phyloP scores from a whole-genome alignment of 2,888 invertebrate species.

The Acrobasis repandana region DNA sequence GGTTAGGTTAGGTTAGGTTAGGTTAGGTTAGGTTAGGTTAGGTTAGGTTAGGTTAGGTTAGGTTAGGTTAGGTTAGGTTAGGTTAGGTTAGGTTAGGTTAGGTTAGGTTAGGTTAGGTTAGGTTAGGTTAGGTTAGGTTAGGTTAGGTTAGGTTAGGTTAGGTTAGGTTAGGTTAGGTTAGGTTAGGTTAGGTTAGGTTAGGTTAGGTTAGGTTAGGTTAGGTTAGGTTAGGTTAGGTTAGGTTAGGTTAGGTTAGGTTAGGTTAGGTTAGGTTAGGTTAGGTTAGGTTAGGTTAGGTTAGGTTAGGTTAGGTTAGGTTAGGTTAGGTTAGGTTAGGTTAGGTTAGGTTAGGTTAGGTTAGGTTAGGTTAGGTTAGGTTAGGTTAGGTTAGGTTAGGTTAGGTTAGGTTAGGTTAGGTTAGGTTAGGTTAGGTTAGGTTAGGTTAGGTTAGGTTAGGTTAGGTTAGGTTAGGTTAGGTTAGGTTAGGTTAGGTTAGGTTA shows the following conservation, averaged over 20 bases:
- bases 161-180: conserved; percentile 6
- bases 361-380: conserved; percentile 6
- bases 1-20: conserved; percentile 6
- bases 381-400: conserved; percentile 6
- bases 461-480: conserved; percentile 14
- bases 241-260: conserved; percentile 6
- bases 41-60: conserved; percentile 6
- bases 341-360: conserved; percentile 6
- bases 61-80: conserved; percentile 6
- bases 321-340: conserved; percentile 5
- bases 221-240: conserved; percentile 6
- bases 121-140: conserved; percentile 6
- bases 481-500: conserved; percentile 17
- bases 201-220: conserved; percentile 6
- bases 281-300: conserved; percentile 6
- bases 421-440: conserved; percentile 14
- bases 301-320: conserved; percentile 6
- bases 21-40: conserved; percentile 6
- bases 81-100: conserved; percentile 6
- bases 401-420: conserved; percentile 4
- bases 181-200: conserved; percentile 6
- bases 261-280: conserved; percentile 6
- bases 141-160: conserved; percentile 6
- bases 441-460: conserved; percentile 21
- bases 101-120: conserved; percentile 6